Conservation (phyloP, 2,888 invertebrate genomes). For the Parnassius orleans region DNA sequence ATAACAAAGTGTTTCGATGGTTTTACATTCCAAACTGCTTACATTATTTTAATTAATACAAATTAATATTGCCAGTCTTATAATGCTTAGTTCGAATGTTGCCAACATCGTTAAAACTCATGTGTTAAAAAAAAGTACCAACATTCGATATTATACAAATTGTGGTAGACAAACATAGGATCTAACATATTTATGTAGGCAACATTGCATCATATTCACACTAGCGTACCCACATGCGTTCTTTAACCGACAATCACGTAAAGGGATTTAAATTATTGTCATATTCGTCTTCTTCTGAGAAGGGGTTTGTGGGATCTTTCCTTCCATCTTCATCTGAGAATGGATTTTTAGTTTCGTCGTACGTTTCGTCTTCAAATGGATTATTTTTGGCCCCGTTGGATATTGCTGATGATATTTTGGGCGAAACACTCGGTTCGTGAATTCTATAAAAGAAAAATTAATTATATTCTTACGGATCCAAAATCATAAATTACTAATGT, state of each 20-base stretch:
- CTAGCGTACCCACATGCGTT: background rate
- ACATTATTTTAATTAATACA: background rate
- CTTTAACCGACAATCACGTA: constrained; percentile 47
- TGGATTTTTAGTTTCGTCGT: constrained; percentile 84
- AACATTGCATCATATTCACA: background rate
- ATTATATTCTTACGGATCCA: too few relatives aligned
- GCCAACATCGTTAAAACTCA: background rate
- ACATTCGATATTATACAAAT: too few relatives aligned
- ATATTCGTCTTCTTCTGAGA: constrained; percentile 82
- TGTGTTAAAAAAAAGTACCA: too few relatives aligned
- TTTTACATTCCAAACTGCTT: background rate
- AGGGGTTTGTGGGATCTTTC: constrained; percentile 78
- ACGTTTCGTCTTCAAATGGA: constrained; percentile 71
- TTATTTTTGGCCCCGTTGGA: constrained; percentile 48
- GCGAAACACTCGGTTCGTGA: constrained; percentile 35
- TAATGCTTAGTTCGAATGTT: background rate
- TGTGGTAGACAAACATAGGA: too few relatives aligned
- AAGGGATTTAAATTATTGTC: constrained; percentile 90
- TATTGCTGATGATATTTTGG: constrained; percentile 50
- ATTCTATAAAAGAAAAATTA: background rate
- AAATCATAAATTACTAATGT: too few relatives aligned
- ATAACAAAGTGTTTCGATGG: too few relatives aligned
- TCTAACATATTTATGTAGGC: constrained; percentile 4
- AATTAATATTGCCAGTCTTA: constrained; percentile 5
- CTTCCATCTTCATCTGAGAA: constrained; percentile 77